Evolutionary conservation across 2,797 vertebrate species (phyloP).

Genomic region (Lindbergichthys nudifrons): DNA sequence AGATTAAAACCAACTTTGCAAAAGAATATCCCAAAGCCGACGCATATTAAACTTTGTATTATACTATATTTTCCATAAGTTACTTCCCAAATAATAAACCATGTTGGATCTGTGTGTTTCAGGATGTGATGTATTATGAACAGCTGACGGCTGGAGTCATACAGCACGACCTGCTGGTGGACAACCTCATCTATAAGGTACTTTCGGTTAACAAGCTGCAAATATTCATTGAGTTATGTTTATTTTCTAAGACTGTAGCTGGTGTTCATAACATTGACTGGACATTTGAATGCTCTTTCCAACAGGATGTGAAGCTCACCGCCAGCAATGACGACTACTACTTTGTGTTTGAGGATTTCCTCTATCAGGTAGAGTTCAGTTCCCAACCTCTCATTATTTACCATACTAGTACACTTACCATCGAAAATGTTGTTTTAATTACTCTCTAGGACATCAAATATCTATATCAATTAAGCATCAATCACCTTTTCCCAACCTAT

Average conservation of each 20-base stretch:
- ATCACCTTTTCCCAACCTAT: no score
- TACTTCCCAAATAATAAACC: not conserved
- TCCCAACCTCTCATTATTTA: not conserved
- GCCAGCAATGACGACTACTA: constrained; percentile 99
- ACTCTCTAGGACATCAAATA: not conserved
- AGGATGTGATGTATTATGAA: constrained; percentile 96
- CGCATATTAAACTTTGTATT: not conserved
- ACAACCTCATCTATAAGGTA: constrained; percentile 98
- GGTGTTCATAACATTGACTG: not conserved
- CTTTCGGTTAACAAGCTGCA: not conserved
- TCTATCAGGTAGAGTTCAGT: constrained; percentile 91
- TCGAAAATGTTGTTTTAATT: not conserved
- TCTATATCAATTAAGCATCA: not conserved
- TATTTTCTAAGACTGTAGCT: not conserved
- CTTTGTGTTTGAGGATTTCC: constrained; percentile 99
- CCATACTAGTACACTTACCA: not conserved
- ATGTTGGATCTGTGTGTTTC: constrained; percentile 62
- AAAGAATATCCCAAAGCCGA: not conserved
- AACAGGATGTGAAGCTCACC: constrained; percentile 97
- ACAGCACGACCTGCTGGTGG: constrained; percentile 95
- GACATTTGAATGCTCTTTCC: not conserved
- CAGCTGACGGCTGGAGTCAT: constrained; percentile 98
- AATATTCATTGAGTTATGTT: not conserved
- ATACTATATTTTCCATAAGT: not conserved
- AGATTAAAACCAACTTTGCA: not conserved